Evolutionary conservation across 2,888 invertebrate genomes (phyloP).

Genomic region (Eristalinus sepulchralis): DNA sequence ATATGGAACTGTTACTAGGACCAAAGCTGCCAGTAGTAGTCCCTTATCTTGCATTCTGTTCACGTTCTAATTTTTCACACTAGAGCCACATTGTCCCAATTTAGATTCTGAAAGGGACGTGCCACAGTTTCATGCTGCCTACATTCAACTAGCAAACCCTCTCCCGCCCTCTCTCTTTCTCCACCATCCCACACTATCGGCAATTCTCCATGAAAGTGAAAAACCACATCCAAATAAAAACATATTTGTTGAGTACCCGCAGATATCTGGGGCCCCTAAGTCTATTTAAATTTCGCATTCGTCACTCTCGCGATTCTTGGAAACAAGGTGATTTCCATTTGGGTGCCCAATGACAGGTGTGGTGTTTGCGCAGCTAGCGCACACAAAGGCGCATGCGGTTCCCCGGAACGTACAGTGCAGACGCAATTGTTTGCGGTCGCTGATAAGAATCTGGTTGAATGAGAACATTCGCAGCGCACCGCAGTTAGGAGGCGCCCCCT

Average conservation of each 20-base stretch:
- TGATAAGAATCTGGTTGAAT: constrained; percentile 64
- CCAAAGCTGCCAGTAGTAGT: too few species aligned
- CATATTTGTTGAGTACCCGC: constrained; percentile 15
- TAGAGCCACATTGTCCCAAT: too few species aligned
- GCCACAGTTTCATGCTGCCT: too few species aligned
- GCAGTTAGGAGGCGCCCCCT: constrained; percentile 37
- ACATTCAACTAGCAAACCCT: too few species aligned
- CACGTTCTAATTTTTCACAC: too few species aligned
- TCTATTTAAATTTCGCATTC: constrained; percentile 39
- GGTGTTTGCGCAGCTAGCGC: constrained; percentile 34
- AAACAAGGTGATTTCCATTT: constrained; percentile 33
- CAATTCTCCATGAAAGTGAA: neutral
- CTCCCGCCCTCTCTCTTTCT: too few species aligned
- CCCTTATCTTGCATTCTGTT: too few species aligned
- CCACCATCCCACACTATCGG: neutral
- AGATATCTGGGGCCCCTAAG: neutral
- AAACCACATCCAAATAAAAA: neutral
- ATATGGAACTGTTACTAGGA: too few species aligned
- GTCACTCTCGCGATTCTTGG: constrained; percentile 16
- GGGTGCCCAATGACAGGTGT: constrained; percentile 58
- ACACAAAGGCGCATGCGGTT: constrained; percentile 31
- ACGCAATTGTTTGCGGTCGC: constrained; percentile 50
- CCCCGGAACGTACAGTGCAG: constrained; percentile 12
- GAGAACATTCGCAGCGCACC: constrained; percentile 1
- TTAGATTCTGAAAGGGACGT: too few species aligned